Evolutionary conservation across 1,140 invertebrate genomes (phyloP), one percentile per base, ranked within the genome.

Genomic region (Pseudomyrmex concolor): DNA sequence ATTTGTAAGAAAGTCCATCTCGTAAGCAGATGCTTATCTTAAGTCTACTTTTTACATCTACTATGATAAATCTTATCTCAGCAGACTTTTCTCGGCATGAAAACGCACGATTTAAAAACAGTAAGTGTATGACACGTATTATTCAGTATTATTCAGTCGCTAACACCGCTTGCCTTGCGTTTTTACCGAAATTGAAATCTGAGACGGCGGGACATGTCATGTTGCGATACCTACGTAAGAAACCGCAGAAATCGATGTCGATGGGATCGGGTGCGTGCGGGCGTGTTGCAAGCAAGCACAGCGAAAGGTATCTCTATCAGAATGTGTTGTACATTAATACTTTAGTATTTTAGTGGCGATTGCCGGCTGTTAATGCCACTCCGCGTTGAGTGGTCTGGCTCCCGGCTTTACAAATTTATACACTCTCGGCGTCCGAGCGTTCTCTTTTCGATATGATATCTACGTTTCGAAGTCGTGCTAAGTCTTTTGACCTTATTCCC

Each of bases 271-370:
- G 63, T 59, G 34, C 50, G 48, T 13, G 55, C 73, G 48, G 4
- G 76, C 48, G 63, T 45, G 63, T 12, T 66, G 66, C 73, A 13
- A 43, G 43, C 70, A 17, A 72, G 78, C 85, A 88, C 86, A 88
- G 90, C 43, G 54, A 80, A 22, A 80, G 90, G 91, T 94, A 94
- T 94, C 93, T 94, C 91, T 94, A 94, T 94, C 92, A 92, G 92
- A 93, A 93, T 94, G 92, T 94, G 92, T 93, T 93, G 93, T 93
- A 94, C 92, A 94, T 94, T 94, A 94, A 94, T 94, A 93, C 92
- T 91, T 93, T 91, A 92, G 92, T 92, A 91, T 93, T 93, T 93
- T 92, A 92, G 91, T 91, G 91, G 92, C 91, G 91, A 93, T 93
- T 92, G 92, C 91, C 90, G 84, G 89, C 91, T 90, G 92, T 93